Evolutionary conservation across 2,113 vertebrate genomes (phyloP).

Genomic region (Carettochelys insculpta): DNA sequence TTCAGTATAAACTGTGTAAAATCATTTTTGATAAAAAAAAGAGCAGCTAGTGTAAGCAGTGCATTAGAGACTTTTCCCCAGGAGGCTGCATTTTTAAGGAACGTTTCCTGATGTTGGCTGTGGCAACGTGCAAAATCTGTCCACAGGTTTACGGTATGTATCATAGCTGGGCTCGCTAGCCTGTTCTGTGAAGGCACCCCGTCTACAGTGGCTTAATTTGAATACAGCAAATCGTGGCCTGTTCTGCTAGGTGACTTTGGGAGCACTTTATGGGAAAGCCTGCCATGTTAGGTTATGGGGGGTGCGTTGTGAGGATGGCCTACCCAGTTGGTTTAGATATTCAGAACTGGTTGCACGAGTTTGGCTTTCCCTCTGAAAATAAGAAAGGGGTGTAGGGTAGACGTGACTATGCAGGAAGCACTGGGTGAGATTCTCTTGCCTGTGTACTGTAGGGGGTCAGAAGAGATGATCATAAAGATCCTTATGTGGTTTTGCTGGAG

Average conservation of each 20-base stretch:
- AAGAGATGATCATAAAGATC: not conserved
- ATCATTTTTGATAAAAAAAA: not conserved
- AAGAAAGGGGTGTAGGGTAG: not conserved
- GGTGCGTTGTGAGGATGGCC: not conserved
- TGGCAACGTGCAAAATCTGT: not conserved
- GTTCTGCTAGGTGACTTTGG: not conserved
- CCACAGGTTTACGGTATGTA: not conserved
- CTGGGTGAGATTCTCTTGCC: not conserved
- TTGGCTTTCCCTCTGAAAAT: not conserved
- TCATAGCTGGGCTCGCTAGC: not conserved
- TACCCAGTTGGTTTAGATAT: not conserved
- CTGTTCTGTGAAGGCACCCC: not conserved
- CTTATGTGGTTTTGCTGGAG: not conserved
- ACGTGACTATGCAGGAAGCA: not conserved
- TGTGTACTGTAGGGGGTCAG: not conserved
- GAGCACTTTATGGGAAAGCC: not conserved
- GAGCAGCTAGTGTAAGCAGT: not conserved
- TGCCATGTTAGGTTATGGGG: not conserved
- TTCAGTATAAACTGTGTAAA: not conserved
- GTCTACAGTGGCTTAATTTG: not conserved
- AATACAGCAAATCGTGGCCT: not conserved
- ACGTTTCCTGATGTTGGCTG: not conserved
- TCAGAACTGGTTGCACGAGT: not conserved
- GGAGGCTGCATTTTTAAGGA: not conserved
- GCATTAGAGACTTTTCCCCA: not conserved